Percentiles rank a stretch among this genome's conserved stretches.
These are phyloP conservation scores for Anguilla megastoma DNA, from an alignment of 2,797 vertebrate genomes.

Conservation along the genomic window DNA sequence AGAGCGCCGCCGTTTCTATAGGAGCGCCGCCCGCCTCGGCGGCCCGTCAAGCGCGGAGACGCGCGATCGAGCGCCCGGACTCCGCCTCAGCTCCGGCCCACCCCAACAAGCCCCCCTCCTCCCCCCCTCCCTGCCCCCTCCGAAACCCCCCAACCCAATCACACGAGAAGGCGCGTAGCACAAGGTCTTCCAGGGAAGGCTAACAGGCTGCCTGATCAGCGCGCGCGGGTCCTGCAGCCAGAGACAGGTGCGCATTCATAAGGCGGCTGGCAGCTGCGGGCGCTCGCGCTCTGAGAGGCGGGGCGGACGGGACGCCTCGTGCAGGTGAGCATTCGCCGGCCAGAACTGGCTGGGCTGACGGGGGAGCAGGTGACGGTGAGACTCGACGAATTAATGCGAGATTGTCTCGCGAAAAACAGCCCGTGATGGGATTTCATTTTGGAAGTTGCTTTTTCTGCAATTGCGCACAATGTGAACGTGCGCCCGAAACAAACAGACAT, in stretches of 20 bases:
- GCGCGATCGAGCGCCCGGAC: slow-evolving; percentile 57
- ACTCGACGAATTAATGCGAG: slow-evolving; percentile 74
- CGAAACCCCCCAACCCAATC: slow-evolving; percentile 28
- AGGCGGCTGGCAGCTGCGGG: slow-evolving; percentile 77
- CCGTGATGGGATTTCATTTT: slow-evolving; percentile 63
- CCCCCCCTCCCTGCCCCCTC: slow-evolving; percentile 72
- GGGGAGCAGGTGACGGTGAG: slow-evolving; percentile 76
- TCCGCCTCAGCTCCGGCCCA: slow-evolving; percentile 55
- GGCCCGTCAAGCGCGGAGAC: slow-evolving; percentile 61
- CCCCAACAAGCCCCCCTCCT: slow-evolving; percentile 44
- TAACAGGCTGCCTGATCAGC: slow-evolving; percentile 65
- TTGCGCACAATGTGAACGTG: slow-evolving; percentile 54
- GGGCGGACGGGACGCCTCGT: no score
- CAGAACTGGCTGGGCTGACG: slow-evolving; percentile 12
- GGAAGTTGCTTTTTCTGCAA: slow-evolving; percentile 59
- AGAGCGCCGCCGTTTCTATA: slow-evolving; percentile 39
- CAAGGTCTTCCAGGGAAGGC: slow-evolving; percentile 71
- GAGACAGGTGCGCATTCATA: slow-evolving; percentile 81
- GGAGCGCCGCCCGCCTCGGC: slow-evolving; percentile 30
- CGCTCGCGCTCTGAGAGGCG: slow-evolving; percentile 71
- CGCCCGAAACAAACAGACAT: slow-evolving; percentile 26
- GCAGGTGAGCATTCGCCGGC: slow-evolving; percentile 37
- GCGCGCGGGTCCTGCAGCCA: slow-evolving; percentile 45
- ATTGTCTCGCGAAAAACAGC: slow-evolving; percentile 68
- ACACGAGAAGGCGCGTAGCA: slow-evolving; percentile 67